phyloP scores from a whole-genome alignment of 2,888 invertebrate genomes.

The Gonocerus acuteangulatus region DNA sequence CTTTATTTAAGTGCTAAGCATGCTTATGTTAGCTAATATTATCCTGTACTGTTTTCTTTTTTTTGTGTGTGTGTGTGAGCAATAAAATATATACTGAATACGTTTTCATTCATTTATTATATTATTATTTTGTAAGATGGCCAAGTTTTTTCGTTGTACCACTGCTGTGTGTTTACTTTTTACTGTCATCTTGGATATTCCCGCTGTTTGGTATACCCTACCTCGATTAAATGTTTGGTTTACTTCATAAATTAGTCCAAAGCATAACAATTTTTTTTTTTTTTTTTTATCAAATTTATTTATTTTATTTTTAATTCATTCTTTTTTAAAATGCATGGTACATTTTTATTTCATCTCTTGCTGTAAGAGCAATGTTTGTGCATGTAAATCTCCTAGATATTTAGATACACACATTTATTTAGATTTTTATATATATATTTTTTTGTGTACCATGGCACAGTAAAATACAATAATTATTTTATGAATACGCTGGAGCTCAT shows the following conservation, averaged over 20 bases:
- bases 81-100: slow-evolving; percentile 20
- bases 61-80: slow-evolving; percentile 12
- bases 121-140: slow-evolving; percentile 20
- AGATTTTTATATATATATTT: not conserved
- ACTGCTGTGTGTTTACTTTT: not conserved
- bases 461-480: not conserved
- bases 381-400: too few species aligned
- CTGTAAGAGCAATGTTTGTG: not conserved
- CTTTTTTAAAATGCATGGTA: not conserved
- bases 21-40: slow-evolving; percentile 12
- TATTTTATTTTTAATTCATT: not conserved
- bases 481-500: too few species aligned
- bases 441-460: not conserved
- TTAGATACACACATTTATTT: too few species aligned
- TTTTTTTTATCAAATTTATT: not conserved
- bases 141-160: slow-evolving; percentile 21
- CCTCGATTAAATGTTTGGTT: not conserved
- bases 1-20: not conserved
- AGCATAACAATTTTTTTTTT: not conserved
- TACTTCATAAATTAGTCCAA: not conserved
- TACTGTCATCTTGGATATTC: slow-evolving; percentile 21
- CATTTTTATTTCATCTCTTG: too few species aligned
- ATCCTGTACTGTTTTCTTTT: slow-evolving; percentile 5
- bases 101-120: slow-evolving; percentile 8
- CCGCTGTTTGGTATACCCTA: not conserved